These are phyloP conservation scores for Aramus guarauna DNA, from an alignment of 2,113 vertebrate species.

Conservation along the genomic window DNA sequence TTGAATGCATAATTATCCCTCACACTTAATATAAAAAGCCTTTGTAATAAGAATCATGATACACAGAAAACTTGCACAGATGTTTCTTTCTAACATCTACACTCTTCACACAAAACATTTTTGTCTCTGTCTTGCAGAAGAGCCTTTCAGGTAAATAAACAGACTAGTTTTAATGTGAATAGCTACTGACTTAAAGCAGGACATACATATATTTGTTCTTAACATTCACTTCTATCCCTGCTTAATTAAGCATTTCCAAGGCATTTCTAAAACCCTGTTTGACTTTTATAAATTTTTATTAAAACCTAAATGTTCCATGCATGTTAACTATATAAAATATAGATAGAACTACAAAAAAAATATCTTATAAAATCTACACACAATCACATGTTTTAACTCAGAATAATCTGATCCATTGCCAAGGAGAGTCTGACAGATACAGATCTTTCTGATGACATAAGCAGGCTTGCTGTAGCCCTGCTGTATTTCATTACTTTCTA, in stretches of 20 bases:
- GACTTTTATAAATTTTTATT: constrained; percentile 6
- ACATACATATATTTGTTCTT: background rate
- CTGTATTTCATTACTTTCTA: background rate
- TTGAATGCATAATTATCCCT: background rate
- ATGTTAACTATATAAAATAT: background rate
- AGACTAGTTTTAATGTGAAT: background rate
- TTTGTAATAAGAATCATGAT: background rate
- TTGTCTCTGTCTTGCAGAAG: background rate
- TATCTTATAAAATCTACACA: background rate
- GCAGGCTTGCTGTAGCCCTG: background rate
- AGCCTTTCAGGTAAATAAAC: background rate
- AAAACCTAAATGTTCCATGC: background rate
- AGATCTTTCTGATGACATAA: background rate
- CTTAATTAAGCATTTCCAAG: constrained; percentile 12
- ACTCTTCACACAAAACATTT: background rate
- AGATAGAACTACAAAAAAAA: background rate
- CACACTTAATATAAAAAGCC: background rate
- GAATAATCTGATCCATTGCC: background rate
- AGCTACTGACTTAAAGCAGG: background rate
- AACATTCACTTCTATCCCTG: background rate
- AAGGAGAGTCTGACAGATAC: background rate
- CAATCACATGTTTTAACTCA: background rate
- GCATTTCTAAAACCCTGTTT: background rate
- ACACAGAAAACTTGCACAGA: background rate
- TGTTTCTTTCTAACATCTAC: background rate